Conservation (phyloP, 2,888 invertebrate genomes). For the Rhamphomyia laevipes region DNA sequence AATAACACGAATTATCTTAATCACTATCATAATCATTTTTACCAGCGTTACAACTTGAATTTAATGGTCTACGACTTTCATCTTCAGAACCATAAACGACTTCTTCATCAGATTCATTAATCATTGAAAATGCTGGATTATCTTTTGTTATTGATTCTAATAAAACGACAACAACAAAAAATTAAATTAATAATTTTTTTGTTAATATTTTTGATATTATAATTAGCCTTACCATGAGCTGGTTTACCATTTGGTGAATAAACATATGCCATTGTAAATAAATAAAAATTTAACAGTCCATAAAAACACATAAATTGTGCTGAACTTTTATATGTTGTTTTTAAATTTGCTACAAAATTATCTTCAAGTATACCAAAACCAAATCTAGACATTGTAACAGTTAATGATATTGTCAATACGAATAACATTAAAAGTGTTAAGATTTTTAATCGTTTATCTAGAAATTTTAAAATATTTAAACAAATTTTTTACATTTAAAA, state of each 20-base stretch:
- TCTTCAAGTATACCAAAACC: conserved; percentile 85
- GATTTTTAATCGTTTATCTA: conserved; percentile 86
- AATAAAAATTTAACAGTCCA: conserved; percentile 84
- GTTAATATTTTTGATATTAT: neutral
- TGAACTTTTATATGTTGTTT: conserved; percentile 79
- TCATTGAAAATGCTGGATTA: conserved; percentile 95
- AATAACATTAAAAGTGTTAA: conserved; percentile 75
- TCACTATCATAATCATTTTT: conserved; percentile 60
- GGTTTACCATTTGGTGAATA: conserved; percentile 78
- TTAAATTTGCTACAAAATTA: conserved; percentile 82
- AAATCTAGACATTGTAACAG: conserved; percentile 70
- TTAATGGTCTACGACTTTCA: conserved; percentile 70
- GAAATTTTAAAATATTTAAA: conserved; percentile 23
- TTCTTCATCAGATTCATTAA: conserved; percentile 96
- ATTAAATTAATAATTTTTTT: neutral
- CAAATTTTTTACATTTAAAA: neutral
- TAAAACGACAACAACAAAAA: conserved; percentile 1
- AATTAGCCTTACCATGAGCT: conserved; percentile 60
- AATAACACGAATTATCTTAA: conserved; percentile 30
- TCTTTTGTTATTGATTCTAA: conserved; percentile 85
- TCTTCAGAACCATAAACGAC: conserved; percentile 90
- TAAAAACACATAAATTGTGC: conserved; percentile 94
- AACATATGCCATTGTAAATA: conserved; percentile 88
- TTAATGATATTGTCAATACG: conserved; percentile 59
- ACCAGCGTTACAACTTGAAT: conserved; percentile 51